Conservation (phyloP, 2,888 invertebrate species). For the Disparrhopalites patrizii region DNA sequence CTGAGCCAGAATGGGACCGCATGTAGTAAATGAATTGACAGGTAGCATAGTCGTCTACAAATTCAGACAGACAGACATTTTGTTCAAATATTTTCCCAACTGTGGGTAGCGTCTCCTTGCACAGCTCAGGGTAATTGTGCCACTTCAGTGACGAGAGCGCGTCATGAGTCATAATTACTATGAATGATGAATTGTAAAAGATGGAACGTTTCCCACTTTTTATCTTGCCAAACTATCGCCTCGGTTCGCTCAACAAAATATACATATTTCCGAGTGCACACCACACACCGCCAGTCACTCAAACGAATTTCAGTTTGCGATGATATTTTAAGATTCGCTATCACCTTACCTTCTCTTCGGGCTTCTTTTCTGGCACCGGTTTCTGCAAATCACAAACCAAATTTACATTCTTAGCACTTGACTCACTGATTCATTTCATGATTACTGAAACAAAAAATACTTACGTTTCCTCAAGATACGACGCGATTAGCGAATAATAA, state of each 20-base stretch:
- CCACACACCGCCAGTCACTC: too few species aligned
- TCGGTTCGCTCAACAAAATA: not conserved
- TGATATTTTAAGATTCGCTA: not conserved
- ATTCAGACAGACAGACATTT: too few species aligned
- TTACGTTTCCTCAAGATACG: not conserved
- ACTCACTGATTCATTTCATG: not conserved
- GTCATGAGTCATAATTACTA: slow-evolving; percentile 14
- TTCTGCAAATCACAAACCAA: slow-evolving; percentile 24
- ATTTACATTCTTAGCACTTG: slow-evolving; percentile 10
- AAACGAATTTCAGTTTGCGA: too few species aligned
- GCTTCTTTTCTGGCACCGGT: slow-evolving; percentile 27
- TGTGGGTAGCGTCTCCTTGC: too few species aligned
- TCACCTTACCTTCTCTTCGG: slow-evolving; percentile 22
- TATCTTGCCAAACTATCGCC: not conserved
- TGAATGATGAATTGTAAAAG: slow-evolving; percentile 16
- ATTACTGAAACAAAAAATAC: not conserved
- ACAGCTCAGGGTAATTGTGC: too few species aligned
- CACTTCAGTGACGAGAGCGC: too few species aligned
- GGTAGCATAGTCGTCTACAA: too few species aligned
- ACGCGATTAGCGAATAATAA: too few species aligned
- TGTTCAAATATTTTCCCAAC: too few species aligned
- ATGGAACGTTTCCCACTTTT: slow-evolving; percentile 7
- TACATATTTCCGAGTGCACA: too few species aligned
- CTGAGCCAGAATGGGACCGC: too few species aligned
- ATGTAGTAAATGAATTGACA: too few species aligned